Evolutionary conservation across 1,140 invertebrate genomes (phyloP), one percentile per base, ranked within the genome.

Genomic region (Tetramorium alpestre): DNA sequence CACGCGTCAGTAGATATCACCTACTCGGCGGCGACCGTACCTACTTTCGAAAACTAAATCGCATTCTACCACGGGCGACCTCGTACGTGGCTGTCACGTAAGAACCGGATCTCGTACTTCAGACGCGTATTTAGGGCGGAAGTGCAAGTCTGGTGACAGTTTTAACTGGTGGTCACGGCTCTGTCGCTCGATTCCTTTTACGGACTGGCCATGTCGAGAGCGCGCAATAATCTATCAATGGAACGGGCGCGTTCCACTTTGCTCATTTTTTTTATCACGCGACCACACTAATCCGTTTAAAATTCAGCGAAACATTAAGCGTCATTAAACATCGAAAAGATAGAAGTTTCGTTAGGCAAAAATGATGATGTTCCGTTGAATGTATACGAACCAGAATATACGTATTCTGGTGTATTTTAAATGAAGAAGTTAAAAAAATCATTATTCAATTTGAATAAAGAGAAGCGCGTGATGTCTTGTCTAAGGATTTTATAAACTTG

Each of bases 121-220:
- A 90, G 49, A 72, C 87, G 91, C 88, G 90, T 92, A 92, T 93
- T 93, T 87, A 67, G 91, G 86, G 86, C 92, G 92, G 92, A 93
- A 93, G 90, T 89, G 89, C 77, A 86, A 85, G 86, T 91, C 89
- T 87, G 86, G 86, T 51, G 87, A 87, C 64, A 76, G 72, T 87
- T 92, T 90, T 90, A 92, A 92, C 65, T 28, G 22, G 88, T 92
- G 90, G 91, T 87, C 87, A 86, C 84, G 84, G 85, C 78, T 76
- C n/a, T 41, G 41, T n/a, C 62, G 28, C 11, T 67, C 44, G 75
- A 54, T 69, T 62, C 77, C 86, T 75, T 88, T 51, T 87, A 85
- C 58, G 49, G 38, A 62, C 8, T 44, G 75, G 56, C 54, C n/a
- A 80, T 64, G 56, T 62, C 62, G 56, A 75, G 33, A 69, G n/a